Base-by-base conservation (phyloP, 2,888 invertebrate genomes). In the Pseudoips prasinana region DNA sequence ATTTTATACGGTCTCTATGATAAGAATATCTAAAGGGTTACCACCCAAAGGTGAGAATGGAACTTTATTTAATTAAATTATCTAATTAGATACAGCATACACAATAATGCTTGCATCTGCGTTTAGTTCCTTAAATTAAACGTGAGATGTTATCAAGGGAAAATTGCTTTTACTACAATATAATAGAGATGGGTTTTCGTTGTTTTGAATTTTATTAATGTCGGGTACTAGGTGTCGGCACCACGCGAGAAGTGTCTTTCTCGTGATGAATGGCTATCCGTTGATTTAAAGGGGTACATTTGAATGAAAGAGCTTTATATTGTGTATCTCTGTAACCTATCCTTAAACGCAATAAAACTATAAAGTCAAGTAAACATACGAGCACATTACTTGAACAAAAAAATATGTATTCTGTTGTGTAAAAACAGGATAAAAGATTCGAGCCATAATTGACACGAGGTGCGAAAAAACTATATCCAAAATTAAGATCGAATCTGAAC, bases 281-380 rank as follows among this genome's bases (percentile, higher is more conserved):
- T 77, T 83, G 82, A 83, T 82, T 85, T 82, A 84, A 73, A 71
- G 76, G 78, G 80, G 77, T 77, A 63, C 60, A 60, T 73, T 73
- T 70, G 63, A 77, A 75, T 70, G 65, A 67, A 68, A 67, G 55
- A 41, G 53, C 61, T 58, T 58, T 68, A 73, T 72, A 66, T 66
- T 71, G 59, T 71, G 69, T 77, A 73, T 75, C 70, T 67, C 47
- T 61, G 60, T 67, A 58, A 55, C 49, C 56, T 62, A 64, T 61
- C 52, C 54, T 64, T 51, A 53, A 64, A 60, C 54, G 66, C 60
- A 78, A 81, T 82, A 81, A 83, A 84, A 81, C 72, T 61, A 76
- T 75, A 71, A 76, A 64, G 49, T 63, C 50, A 60, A 58, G 45
- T 50, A 35, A 51, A 54, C 43, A 34, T 38, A 46, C 39, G 46